Base-by-base conservation (phyloP, 2,113 vertebrate species). In the Lepus europaeus region DNA sequence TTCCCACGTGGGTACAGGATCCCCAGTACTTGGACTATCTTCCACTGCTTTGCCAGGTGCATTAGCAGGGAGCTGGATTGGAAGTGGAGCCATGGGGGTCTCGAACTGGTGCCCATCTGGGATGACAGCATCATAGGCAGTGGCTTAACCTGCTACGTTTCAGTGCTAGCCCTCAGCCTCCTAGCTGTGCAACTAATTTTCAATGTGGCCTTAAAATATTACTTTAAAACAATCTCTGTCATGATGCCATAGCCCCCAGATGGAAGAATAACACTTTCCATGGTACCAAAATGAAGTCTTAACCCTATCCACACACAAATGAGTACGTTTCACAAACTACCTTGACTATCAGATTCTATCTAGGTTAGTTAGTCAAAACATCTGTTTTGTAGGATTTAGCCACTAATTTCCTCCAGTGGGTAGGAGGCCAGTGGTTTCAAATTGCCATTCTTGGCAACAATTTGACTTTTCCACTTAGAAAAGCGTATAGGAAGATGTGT, bases 171-270 rank as follows among this genome's bases (percentile, higher is more conserved):
- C 45, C 45, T 45, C 45, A 45, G 45, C 45, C 45, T 45, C 36
- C 68, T 59, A 61, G 63, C 31, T 93, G 92, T 88, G 12, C 82
- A 88, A 96, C 72, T 80, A 51, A 78, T 92, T 96, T 90, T 88
- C 76, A 81, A 11, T 25, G 33, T 63, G 39, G 81, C 80, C 69
- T 87, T 78, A 87, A 80, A 89, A 70, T 25, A 93, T 45, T 80
- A 85, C 90, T 63, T 78, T 87, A 33, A 82, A 88, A 92, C 39
- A 39, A 66, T 72, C 31, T 29, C 74, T 80, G 23, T 27, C n/a
- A 25, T 69, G 17, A 79, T 79, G 84, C 45, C 51, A 79, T 12
- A 63, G 56, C 11, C 25, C 73, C 22, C 12, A 74, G 73, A 39
- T 45, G 56, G 29, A 45, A 90, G 45, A 88, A 31, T 22, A 77